Base-by-base conservation (phyloP, 2,888 invertebrate species). In the Drosophila atripex region DNA sequence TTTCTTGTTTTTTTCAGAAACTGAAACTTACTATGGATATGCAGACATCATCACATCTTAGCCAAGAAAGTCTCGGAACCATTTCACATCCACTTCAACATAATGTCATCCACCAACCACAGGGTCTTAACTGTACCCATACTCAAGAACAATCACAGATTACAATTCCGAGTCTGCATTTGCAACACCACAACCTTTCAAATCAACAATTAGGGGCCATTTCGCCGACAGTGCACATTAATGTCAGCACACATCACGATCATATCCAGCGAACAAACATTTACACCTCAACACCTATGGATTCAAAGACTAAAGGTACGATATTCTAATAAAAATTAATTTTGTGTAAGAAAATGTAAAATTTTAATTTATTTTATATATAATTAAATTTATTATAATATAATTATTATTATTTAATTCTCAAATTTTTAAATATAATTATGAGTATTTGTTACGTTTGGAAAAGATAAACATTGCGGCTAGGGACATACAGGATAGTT, bases 1-100 rank as follows among this genome's bases (percentile, higher is more conserved):
- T 18, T 18, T 18, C 18, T 18, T 28, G 28, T 28, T 28, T 28
- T 28, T 76, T 84, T 41, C 68, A 83, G 86, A 56, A 65, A 47
- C 64, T 73, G 50, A 90, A 90, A 90, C 86, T 90, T 77, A 90
- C 85, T 70, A 91, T 90, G 91, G 90, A 90, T 83, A 84, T 91
- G 77, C 91, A 90, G 75, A 84, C 90, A 69, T 76, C 90, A 69
- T 73, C 91, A 73, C 89, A 90, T 86, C 84, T 89, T 65, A 88
- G 84, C 79, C 90, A 89, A 79, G 86, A 89, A 80, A 86, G 80
- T 71, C 73, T 90, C 76, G 65, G 89, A 74, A 60, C 89, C 78
- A 73, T 88, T 71, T 77, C 88, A 73, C 82, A 88, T 45, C 87
- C 79, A 71, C 84, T 86, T 28, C 89, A 78, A 47, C 76, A 74